These are phyloP conservation scores for Sycophila sp. DNA, from an alignment of 1,140 invertebrate species.

Conservation along the genomic window DNA sequence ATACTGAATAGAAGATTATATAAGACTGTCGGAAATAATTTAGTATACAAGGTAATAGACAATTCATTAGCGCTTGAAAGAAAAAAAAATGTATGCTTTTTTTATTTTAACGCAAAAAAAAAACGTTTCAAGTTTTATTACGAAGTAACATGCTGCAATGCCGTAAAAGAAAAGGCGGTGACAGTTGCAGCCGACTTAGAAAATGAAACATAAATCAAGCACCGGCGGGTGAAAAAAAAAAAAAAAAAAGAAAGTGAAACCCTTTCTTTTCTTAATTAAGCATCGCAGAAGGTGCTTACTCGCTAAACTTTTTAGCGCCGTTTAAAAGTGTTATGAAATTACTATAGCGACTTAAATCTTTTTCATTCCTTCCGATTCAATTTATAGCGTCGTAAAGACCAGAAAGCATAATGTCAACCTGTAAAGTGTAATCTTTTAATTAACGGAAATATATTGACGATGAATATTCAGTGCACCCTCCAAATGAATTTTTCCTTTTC, in stretches of 20 bases:
- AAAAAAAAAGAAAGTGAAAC: slow-evolving; percentile 55
- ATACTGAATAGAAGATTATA: too few relatives aligned
- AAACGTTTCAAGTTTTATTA: slow-evolving; percentile 8
- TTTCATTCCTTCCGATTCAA: slow-evolving; percentile 2
- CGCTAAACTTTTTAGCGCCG: slow-evolving; percentile 3
- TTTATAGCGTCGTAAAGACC: too few relatives aligned
- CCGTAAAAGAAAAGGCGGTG: slow-evolving; percentile 49
- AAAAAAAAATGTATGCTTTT: too few relatives aligned
- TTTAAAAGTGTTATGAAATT: slow-evolving; percentile 9
- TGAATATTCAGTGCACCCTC: too few relatives aligned
- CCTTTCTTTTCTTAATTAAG: slow-evolving; percentile 66
- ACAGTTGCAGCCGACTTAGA: slow-evolving; percentile 54
- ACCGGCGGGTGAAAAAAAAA: slow-evolving; percentile 49
- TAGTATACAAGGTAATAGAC: too few relatives aligned
- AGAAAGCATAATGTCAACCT: too few relatives aligned
- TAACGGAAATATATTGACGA: too few relatives aligned
- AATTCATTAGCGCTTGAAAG: too few relatives aligned
- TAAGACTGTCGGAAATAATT: too few relatives aligned
- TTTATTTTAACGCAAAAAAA: too few relatives aligned
- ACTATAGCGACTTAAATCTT: neutral
- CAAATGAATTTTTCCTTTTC: too few relatives aligned
- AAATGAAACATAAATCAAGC: slow-evolving; percentile 63
- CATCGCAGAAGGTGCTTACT: slow-evolving; percentile 55
- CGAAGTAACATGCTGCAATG: slow-evolving; percentile 38
- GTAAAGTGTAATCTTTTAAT: too few relatives aligned